phyloP scores from a whole-genome alignment of 2,113 vertebrate species.

The Paracanthobrama guichenoti region DNA sequence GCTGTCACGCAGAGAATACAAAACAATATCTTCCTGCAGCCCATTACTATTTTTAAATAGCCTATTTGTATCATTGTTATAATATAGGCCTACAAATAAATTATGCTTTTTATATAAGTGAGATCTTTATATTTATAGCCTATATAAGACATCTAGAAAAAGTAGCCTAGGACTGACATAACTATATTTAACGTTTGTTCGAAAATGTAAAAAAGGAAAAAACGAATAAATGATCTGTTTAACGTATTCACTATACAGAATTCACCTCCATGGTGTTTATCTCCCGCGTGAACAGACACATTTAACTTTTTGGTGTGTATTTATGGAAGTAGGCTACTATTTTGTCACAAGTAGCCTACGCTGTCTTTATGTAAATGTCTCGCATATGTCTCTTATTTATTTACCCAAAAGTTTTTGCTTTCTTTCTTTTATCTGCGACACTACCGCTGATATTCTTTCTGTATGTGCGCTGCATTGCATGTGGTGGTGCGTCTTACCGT shows the following conservation, averaged over 20 bases:
- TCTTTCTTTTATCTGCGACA: conserved; percentile 29
- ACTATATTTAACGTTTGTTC: not conserved
- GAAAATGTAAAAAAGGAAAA: not conserved
- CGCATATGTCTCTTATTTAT: not conserved
- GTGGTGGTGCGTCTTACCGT: conserved; percentile 79
- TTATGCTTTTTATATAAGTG: not conserved
- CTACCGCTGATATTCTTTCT: not conserved
- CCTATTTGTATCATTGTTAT: not conserved
- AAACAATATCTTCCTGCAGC: not conserved
- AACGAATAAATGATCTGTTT: not conserved
- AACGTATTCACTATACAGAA: not conserved
- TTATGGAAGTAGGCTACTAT: not conserved
- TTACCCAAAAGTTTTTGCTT: not conserved
- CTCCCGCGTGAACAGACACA: not conserved
- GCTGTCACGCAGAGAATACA: conserved; percentile 11
- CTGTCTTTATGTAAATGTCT: not conserved
- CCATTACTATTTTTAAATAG: not conserved
- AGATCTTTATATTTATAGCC: not conserved
- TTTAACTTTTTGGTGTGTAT: not conserved
- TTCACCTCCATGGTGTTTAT: not conserved
- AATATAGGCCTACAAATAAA: not conserved
- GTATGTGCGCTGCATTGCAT: not conserved
- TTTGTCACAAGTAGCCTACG: not conserved
- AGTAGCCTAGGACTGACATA: no score
- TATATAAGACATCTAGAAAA: not conserved